These are phyloP conservation scores for Morus bassanus DNA, from an alignment of 2,797 vertebrate species.

Conservation along the genomic window DNA sequence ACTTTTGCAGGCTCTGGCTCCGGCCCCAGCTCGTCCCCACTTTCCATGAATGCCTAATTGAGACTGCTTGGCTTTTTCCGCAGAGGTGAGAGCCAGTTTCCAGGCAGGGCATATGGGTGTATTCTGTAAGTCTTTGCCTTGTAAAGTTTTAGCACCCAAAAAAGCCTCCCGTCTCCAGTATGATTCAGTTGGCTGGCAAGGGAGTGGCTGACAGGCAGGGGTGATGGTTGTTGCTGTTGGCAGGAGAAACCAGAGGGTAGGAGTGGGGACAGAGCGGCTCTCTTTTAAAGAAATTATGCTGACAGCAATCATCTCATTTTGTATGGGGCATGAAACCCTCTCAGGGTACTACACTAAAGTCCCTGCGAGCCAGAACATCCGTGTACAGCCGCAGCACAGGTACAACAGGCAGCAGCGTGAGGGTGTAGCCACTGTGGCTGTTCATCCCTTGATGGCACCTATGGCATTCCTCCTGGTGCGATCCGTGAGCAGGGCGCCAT, in stretches of 20 bases:
- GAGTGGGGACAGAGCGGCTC: neutral
- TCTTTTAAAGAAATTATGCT: neutral
- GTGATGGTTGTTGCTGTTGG: neutral
- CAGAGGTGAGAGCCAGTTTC: constrained; percentile 50
- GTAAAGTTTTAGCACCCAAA: constrained; percentile 45
- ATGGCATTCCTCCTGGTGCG: neutral
- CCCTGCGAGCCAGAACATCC: neutral
- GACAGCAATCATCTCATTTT: neutral
- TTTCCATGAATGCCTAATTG: constrained; percentile 54
- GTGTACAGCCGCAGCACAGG: fast-evolving
- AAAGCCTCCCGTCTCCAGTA: neutral
- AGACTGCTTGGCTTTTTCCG: constrained; percentile 28
- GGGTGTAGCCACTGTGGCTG: neutral
- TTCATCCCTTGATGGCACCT: neutral
- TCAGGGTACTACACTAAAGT: neutral
- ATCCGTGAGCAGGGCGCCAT: neutral
- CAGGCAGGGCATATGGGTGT: constrained; percentile 45
- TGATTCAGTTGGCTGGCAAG: constrained; percentile 22
- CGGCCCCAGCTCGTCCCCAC: neutral
- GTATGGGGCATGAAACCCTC: neutral
- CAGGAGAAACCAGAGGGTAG: neutral
- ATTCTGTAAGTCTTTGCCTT: constrained; percentile 20
- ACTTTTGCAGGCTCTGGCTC: constrained; percentile 45
- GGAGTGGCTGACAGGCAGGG: neutral
- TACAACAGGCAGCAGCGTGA: fast-evolving